These are phyloP conservation scores for Cephus rjabovi DNA, from an alignment of 2,888 invertebrate species.

Conservation along the genomic window DNA sequence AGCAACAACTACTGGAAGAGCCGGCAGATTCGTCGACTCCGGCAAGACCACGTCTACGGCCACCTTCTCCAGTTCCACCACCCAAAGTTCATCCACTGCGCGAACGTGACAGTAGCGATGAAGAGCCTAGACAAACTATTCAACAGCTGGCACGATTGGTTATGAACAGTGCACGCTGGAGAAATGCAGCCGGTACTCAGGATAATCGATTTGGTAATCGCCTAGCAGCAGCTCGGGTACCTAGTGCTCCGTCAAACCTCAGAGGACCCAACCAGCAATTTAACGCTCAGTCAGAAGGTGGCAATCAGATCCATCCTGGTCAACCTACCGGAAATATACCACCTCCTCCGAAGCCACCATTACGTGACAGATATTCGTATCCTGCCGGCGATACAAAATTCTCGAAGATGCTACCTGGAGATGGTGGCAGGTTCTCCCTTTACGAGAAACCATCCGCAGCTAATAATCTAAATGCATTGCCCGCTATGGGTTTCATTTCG, in stretches of 20 bases:
- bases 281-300: neutral
- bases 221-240: neutral
- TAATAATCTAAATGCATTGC: neutral
- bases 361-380: conserved; percentile 48
- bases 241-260: neutral
- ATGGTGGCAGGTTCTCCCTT: neutral
- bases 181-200: conserved; percentile 31
- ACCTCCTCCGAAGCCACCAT: neutral
- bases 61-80: neutral
- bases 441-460: neutral
- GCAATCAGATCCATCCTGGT: neutral
- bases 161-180: conserved; percentile 63
- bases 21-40: conserved; percentile 60
- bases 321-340: neutral
- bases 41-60: conserved; percentile 37
- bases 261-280: neutral
- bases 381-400: conserved; percentile 15
- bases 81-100: conserved; percentile 15
- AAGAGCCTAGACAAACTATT: conserved; percentile 52
- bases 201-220: neutral
- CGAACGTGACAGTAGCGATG: conserved; percentile 14
- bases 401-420: neutral
- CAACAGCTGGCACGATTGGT: conserved; percentile 59
- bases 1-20: conserved; percentile 28
- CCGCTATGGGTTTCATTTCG: conserved; percentile 41